These are phyloP conservation scores for Dinocampus coccinellae DNA, from an alignment of 2,888 invertebrate genomes.

Conservation along the genomic window DNA sequence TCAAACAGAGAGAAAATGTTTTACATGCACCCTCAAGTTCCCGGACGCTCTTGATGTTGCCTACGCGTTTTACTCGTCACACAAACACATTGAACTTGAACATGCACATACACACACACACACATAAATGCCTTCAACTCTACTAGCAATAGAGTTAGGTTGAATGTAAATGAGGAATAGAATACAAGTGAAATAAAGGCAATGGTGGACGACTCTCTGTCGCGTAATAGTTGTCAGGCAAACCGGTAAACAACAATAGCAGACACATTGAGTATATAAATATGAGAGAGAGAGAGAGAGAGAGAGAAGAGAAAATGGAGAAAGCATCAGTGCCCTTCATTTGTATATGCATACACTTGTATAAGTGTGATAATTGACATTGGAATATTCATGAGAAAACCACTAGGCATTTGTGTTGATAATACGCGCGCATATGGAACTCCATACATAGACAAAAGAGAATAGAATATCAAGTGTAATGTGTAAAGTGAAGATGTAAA, in stretches of 20 bases:
- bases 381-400: conserved; percentile 58
- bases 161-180: not conserved
- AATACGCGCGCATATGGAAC: conserved; percentile 24
- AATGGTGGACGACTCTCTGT: conserved; percentile 9
- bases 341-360: conserved; percentile 20
- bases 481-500: not conserved
- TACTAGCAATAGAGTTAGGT: not conserved
- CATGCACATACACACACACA: not conserved
- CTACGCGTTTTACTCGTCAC: not conserved
- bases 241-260: conserved; percentile 34
- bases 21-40: conserved; percentile 5
- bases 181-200: conserved; percentile 9
- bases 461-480: conserved; percentile 14
- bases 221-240: not conserved
- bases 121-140: not conserved
- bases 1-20: not conserved
- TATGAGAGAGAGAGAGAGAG: not conserved
- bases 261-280: not conserved
- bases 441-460: conserved; percentile 26
- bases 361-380: conserved; percentile 50
- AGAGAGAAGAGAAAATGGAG: not conserved
- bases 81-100: too few species aligned
- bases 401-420: conserved; percentile 5
- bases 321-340: not conserved
- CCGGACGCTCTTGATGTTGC: not conserved